Conservation (phyloP, 2,113 vertebrate species). For the Tenebrosternarchus preto region DNA sequence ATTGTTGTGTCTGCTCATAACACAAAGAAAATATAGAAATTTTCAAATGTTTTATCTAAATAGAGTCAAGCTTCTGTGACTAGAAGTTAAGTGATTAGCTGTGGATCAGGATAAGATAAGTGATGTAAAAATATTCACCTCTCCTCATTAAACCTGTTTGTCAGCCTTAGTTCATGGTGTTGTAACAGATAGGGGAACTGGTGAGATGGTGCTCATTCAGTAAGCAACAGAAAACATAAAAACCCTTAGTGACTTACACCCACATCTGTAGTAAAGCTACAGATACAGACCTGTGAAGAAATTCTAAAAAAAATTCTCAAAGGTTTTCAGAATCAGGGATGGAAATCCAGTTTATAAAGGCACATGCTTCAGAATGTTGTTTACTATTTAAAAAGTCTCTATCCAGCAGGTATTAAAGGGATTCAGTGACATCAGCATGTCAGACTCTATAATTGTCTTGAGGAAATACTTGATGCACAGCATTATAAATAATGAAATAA, state of each 20-base stretch:
- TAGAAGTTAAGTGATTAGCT: slow-evolving; percentile 10
- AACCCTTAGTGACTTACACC: neutral
- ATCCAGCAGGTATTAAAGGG: neutral
- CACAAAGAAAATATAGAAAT: neutral
- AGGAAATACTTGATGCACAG: too few species aligned
- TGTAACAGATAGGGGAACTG: slow-evolving; percentile 48
- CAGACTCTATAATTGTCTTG: too few species aligned
- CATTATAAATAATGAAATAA: too few species aligned
- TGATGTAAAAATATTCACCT: slow-evolving; percentile 63
- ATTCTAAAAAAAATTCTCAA: neutral
- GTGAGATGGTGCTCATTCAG: slow-evolving; percentile 2
- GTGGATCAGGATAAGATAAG: slow-evolving; percentile 41
- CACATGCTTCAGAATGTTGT: neutral
- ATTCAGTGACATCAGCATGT: too few species aligned
- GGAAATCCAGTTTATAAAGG: neutral
- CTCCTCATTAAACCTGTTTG: slow-evolving; percentile 61
- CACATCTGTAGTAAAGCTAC: neutral
- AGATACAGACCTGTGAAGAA: neutral
- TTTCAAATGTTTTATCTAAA: slow-evolving; percentile 12
- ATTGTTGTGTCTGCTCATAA: neutral
- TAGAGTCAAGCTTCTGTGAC: neutral
- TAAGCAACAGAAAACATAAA: neutral
- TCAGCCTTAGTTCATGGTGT: neutral
- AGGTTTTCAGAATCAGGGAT: neutral
- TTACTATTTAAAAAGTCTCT: neutral